phyloP scores from a whole-genome alignment of 2,888 invertebrate species.

The Drosophila paracracens region DNA sequence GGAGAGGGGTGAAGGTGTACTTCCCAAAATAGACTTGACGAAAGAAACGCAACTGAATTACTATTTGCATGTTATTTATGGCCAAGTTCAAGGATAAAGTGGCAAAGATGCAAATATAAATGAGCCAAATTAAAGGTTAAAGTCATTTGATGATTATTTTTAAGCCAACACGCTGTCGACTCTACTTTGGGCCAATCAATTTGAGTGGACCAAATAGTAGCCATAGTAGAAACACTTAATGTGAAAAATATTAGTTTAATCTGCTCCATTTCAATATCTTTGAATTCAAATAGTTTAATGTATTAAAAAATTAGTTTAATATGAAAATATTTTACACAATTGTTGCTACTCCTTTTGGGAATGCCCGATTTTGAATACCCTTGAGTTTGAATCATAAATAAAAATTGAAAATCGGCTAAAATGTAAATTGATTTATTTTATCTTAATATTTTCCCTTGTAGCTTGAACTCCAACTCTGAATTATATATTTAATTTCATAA shows the following conservation, averaged over 20 bases:
- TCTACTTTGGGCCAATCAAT: not conserved
- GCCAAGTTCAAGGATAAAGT: slow-evolving; percentile 51
- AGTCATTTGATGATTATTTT: not conserved
- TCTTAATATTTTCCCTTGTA: not conserved
- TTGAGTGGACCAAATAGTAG: not conserved
- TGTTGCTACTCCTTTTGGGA: not conserved
- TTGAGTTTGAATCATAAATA: not conserved
- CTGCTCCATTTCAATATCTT: not conserved
- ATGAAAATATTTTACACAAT: not conserved
- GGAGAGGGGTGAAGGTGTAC: not conserved
- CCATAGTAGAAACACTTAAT: not conserved
- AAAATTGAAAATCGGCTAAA: not conserved
- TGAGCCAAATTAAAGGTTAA: slow-evolving; percentile 1
- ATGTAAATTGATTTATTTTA: not conserved
- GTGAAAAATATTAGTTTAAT: not conserved
- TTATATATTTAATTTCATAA: accelerated
- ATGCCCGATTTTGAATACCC: not conserved
- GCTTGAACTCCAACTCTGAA: not conserved
- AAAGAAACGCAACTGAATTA: slow-evolving; percentile 5
- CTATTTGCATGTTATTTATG: slow-evolving; percentile 29
- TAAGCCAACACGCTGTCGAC: not conserved
- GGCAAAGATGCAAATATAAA: slow-evolving; percentile 8
- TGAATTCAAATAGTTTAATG: not conserved
- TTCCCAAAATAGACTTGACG: slow-evolving; percentile 10
- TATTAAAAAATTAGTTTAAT: too few relatives aligned